A percentile compares a stretch with the other conserved stretches of the same genome.
Conservation (phyloP, 2,797 vertebrate species). For the Aulostomus chinensis region DNA sequence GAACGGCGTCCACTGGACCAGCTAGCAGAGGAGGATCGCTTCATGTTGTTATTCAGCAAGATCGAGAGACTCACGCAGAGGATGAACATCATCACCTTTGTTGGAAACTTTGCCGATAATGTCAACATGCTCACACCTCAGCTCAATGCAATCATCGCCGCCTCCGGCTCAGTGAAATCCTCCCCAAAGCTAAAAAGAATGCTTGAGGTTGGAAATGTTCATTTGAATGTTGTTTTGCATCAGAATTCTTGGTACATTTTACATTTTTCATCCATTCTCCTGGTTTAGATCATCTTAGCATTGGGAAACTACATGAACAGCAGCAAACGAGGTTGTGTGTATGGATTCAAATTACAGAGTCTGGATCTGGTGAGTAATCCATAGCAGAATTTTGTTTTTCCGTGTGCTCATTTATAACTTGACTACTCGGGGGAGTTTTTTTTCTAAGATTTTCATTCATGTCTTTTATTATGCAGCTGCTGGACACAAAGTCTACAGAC, state of each 20-base stretch:
- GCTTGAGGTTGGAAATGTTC: conserved; percentile 85
- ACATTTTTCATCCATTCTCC: background rate
- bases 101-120: conserved; percentile 93
- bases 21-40: conserved; percentile 92
- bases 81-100: conserved; percentile 96
- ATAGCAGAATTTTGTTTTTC: background rate
- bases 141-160: conserved; percentile 92
- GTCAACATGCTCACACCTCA: conserved; percentile 94
- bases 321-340: conserved; percentile 94
- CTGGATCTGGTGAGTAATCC: conserved; percentile 89
- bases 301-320: conserved; percentile 99
- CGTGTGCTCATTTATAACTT: conserved; percentile 3
- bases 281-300: conserved; percentile 91
- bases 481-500: conserved; percentile 98
- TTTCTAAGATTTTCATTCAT: background rate
- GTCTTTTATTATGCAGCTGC: conserved; percentile 77
- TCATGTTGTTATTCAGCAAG: conserved; percentile 96
- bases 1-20: conserved; percentile 93
- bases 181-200: conserved; percentile 93
- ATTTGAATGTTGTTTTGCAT: background rate
- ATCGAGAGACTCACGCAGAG: conserved; percentile 95
- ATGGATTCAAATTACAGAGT: conserved; percentile 97
- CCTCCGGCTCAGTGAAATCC: conserved; percentile 93
- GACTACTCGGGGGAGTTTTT: conserved; percentile 4
- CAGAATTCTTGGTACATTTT: background rate